Evolutionary conservation across 2,888 invertebrate species (phyloP).

Genomic region (Teleiodes luculella): DNA sequence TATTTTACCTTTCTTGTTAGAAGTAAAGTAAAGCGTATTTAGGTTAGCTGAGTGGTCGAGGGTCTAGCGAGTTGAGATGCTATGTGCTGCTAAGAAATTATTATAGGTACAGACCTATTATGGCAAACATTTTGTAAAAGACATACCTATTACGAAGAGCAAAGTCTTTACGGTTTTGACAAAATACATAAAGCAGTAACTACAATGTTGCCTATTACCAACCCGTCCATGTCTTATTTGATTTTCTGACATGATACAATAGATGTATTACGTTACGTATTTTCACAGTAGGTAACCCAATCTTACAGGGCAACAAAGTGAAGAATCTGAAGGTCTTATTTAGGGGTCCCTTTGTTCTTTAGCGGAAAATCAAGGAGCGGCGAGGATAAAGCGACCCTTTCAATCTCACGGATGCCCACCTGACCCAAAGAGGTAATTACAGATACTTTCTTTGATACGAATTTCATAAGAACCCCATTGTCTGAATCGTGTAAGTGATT

Average conservation of each 20-base stretch:
- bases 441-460: conserved; percentile 52
- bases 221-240: no score
- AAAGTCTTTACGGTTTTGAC: no score
- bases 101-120: background rate
- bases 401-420: conserved; percentile 49
- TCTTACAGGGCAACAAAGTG: conserved; percentile 38
- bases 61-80: conserved; percentile 5
- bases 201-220: background rate
- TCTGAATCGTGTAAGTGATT: conserved; percentile 20
- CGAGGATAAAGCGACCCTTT: conserved; percentile 50
- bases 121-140: background rate
- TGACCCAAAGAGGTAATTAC: conserved; percentile 55
- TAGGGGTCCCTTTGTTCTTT: conserved; percentile 52
- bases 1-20: conserved; percentile 47
- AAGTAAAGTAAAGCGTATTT: conserved; percentile 26
- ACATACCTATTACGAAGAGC: no score
- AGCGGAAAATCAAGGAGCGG: conserved; percentile 53
- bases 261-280: background rate
- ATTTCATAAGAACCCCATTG: conserved; percentile 37
- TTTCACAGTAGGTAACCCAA: background rate
- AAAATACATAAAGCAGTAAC: no score
- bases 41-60: conserved; percentile 1
- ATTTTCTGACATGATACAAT: background rate
- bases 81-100: background rate
- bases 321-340: conserved; percentile 46